A percentile compares a stretch with the other conserved stretches of the same genome.
Conservation (phyloP, 2,888 invertebrate species). For the Drosophila aldrichi region DNA sequence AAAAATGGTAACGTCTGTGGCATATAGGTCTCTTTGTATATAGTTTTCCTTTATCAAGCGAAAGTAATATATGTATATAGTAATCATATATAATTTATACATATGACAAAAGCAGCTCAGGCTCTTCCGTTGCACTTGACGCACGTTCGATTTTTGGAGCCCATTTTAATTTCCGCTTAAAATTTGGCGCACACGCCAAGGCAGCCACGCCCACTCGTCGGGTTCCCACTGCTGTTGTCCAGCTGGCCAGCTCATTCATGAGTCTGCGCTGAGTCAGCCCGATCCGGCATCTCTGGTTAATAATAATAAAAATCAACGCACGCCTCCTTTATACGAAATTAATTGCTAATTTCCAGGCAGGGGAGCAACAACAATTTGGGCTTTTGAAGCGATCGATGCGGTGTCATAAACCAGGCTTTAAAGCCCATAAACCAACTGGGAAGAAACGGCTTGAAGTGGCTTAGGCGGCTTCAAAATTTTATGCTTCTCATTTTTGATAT, state of each 20-base stretch:
- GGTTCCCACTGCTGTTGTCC: conserved; percentile 23
- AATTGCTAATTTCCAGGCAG: conserved; percentile 72
- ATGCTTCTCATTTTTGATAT: conserved; percentile 47
- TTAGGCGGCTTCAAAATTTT: conserved; percentile 44
- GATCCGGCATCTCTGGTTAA: conserved; percentile 29
- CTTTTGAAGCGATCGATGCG: conserved; percentile 63
- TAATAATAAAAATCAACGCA: conserved; percentile 58
- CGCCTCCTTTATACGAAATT: conserved; percentile 58
- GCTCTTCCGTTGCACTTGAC: conserved; percentile 47
- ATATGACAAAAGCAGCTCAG: not conserved
- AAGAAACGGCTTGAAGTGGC: conserved; percentile 16
- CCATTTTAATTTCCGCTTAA: conserved; percentile 48
- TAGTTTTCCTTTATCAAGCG: not conserved
- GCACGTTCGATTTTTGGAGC: conserved; percentile 3
- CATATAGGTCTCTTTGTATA: no score
- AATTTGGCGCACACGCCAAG: conserved; percentile 25
- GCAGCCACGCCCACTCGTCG: conserved; percentile 31
- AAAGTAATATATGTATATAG: not conserved
- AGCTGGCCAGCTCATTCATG: conserved; percentile 34
- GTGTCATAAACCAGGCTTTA: conserved; percentile 73
- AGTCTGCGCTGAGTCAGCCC: conserved; percentile 42
- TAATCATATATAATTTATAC: not conserved
- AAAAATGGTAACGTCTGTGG: not conserved
- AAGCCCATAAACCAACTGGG: conserved; percentile 67
- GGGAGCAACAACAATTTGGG: conserved; percentile 34